Evolutionary conservation across 2,888 invertebrate genomes (phyloP).

Genomic region (Watsonalla cultraria): DNA sequence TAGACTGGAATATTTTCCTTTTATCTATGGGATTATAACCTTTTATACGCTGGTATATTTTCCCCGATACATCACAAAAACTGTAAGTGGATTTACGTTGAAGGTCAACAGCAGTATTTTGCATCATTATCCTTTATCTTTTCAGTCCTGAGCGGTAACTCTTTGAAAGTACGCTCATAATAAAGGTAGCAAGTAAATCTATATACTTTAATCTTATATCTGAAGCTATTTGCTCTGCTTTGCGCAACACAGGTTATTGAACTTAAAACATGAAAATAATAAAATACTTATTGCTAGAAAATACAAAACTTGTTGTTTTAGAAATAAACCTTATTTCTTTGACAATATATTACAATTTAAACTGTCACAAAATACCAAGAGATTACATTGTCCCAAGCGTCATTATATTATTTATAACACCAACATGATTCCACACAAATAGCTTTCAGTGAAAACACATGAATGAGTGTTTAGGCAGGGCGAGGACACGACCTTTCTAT

Average conservation of each 20-base stretch:
- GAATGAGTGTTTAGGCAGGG: slow-evolving; percentile 5
- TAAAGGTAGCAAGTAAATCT: neutral
- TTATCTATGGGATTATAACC: too few relatives aligned
- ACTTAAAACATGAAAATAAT: too few relatives aligned
- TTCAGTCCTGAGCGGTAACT: neutral
- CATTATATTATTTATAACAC: slow-evolving; percentile 19
- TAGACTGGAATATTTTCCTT: too few relatives aligned
- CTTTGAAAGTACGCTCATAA: neutral
- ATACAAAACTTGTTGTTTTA: too few relatives aligned
- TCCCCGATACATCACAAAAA: neutral
- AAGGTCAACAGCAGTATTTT: neutral
- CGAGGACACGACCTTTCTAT: slow-evolving; percentile 52
- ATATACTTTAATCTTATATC: too few relatives aligned
- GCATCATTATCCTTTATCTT: neutral
- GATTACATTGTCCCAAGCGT: slow-evolving; percentile 21
- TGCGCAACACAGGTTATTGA: too few relatives aligned
- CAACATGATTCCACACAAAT: slow-evolving; percentile 23
- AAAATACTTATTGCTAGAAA: too few relatives aligned
- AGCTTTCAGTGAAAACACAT: slow-evolving; percentile 26
- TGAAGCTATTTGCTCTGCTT: too few relatives aligned
- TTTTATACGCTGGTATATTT: neutral
- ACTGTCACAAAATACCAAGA: slow-evolving; percentile 9
- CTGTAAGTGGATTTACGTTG: neutral
- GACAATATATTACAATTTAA: too few relatives aligned
- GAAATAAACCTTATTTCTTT: too few relatives aligned